Base-by-base conservation (phyloP, 2,113 vertebrate species). In the Myotis davidii region DNA sequence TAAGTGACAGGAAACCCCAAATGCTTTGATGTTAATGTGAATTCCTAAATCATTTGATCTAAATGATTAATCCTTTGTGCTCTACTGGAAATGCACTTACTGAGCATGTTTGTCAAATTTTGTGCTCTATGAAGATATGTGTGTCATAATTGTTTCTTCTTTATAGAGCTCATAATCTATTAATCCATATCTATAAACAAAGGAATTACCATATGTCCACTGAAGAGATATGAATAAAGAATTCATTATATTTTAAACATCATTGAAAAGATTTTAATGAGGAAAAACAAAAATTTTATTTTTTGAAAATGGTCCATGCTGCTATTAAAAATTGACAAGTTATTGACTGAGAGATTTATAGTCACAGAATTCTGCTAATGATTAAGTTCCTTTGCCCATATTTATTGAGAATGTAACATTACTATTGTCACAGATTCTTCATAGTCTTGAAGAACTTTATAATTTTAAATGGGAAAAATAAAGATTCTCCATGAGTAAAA, bases 121-220 rank as follows among this genome's bases (percentile, higher is more conserved):
- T 87, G 32, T 79, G 37, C 6, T n/a, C 23, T 42, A 27, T 89
- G 18, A 11, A 74, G 61, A 82, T 23, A 39, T 32, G 14, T 52
- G 16, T 20, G 37, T 76, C 20, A 79, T 76, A 76, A 83, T 73
- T 16, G 54, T 67, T 77, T 90, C n/a, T 91, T 64, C 13, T 45
- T 91, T 82, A 73, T 7, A 93, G 39, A 86, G n/a, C 5, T 94
- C 39, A 73, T 93, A 77, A 82, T 64, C 34, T 76, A 14, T 64
- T 17, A 50, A 2, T 93, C 91, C 21, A 48, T 77, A 61, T 27
- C 2, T 64, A 42, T 34, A 78, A 85, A 81, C 8, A 81, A 89
- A 83, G 23, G 11, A 81, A 82, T 72, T 88, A 25, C 4, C 10
- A 17, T 76, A n/a, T 88, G 17, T 34, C 18, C 64, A 92, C 54